These are phyloP conservation scores for Oncorhynchus gorbuscha DNA, from an alignment of 2,113 vertebrate species.

Conservation along the genomic window DNA sequence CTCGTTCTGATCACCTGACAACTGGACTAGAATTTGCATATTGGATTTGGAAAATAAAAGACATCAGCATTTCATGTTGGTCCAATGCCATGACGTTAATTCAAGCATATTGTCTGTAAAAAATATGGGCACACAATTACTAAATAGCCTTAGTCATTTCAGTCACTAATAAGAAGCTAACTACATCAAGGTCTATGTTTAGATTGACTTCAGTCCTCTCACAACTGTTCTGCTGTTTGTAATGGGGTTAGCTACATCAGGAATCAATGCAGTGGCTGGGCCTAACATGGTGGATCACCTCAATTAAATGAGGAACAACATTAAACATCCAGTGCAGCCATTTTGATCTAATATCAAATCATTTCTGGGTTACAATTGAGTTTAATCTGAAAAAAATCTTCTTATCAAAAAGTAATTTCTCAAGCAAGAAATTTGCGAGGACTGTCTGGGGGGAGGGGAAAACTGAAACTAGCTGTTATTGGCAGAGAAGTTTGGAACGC, in stretches of 20 bases:
- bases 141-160: slow-evolving; percentile 5
- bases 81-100: too few species aligned
- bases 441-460: too few species aligned
- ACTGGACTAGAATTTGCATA: slow-evolving; percentile 28
- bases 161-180: slow-evolving; percentile 16
- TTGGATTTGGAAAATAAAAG: neutral
- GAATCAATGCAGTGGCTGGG: slow-evolving; percentile 54
- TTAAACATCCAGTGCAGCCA: slow-evolving; percentile 23
- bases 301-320: slow-evolving; percentile 48
- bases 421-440: too few species aligned
- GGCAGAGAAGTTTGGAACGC: too few species aligned
- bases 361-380: too few species aligned
- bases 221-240: slow-evolving; percentile 36
- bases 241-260: slow-evolving; percentile 47
- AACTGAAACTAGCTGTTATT: too few species aligned
- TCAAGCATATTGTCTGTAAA: too few species aligned
- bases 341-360: neutral
- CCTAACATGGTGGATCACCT: slow-evolving; percentile 44
- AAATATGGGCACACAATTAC: neutral
- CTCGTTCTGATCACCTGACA: slow-evolving; percentile 31
- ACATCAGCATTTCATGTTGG: neutral
- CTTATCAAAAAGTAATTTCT: too few species aligned
- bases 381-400: too few species aligned
- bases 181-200: slow-evolving; percentile 28
- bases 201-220: slow-evolving; percentile 22